Evolutionary conservation across 2,113 vertebrate genomes (phyloP).

Genomic region (Phoenicopterus ruber): DNA sequence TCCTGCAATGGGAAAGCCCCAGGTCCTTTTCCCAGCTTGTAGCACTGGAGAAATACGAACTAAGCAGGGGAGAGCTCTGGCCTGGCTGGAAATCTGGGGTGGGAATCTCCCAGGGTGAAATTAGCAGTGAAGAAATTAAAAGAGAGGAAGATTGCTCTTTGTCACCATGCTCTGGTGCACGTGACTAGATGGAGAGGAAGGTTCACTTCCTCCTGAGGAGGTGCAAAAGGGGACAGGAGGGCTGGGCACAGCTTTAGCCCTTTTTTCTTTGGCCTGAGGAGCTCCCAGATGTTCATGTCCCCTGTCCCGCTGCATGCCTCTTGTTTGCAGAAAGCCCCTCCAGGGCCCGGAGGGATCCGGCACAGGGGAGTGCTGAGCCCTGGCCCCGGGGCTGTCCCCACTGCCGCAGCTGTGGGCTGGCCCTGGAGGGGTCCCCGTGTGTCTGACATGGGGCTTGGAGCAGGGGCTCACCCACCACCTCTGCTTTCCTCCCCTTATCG

Average conservation of each 20-base stretch:
- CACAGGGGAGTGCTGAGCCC: background rate
- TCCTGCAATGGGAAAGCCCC: background rate
- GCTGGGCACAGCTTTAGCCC: background rate
- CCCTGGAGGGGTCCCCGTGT: rapidly evolving
- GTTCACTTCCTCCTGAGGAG: background rate
- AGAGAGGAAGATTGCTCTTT: background rate
- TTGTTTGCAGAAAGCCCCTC: background rate
- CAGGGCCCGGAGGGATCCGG: background rate
- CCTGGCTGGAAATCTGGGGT: background rate
- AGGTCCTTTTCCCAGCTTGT: background rate
- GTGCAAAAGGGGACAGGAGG: background rate
- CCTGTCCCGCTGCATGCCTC: rapidly evolving
- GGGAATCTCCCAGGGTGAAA: background rate
- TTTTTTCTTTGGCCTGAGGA: background rate
- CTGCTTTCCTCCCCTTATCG: background rate
- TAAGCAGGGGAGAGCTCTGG: background rate
- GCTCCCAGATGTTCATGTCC: background rate
- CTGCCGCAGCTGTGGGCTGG: rapidly evolving
- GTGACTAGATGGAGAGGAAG: background rate
- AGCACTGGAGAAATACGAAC: background rate
- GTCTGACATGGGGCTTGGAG: background rate
- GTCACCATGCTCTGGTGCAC: background rate
- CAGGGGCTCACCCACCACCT: rapidly evolving
- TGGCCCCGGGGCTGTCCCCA: rapidly evolving
- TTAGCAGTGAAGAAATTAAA: background rate